Percentiles rank a stretch among this genome's conserved stretches.
These are phyloP conservation scores for Odontothrips loti DNA, from an alignment of 2,888 invertebrate genomes.

Conservation along the genomic window DNA sequence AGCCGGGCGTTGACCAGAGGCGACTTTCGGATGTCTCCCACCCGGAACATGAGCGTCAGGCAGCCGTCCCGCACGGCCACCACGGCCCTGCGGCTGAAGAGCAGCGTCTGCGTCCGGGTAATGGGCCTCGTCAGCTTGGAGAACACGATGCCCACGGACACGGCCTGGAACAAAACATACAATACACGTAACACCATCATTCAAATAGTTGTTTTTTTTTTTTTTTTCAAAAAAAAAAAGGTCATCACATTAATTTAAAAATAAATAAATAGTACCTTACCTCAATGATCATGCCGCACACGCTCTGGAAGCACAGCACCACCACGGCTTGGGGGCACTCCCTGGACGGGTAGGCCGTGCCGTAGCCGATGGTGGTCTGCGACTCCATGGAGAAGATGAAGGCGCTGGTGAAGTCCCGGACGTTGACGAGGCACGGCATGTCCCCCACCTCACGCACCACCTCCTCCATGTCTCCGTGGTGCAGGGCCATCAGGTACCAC, in stretches of 20 bases:
- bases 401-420: not conserved
- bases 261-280: too few relatives aligned
- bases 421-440: not conserved
- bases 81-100: conserved; percentile 51
- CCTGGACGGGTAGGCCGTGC: conserved; percentile 11
- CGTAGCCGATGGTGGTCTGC: conserved; percentile 19
- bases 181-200: too few relatives aligned
- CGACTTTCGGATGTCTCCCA: conserved; percentile 63
- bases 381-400: conserved; percentile 24
- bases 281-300: conserved; percentile 17
- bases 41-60: conserved; percentile 72
- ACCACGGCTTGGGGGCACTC: not conserved
- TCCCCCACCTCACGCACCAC: not conserved
- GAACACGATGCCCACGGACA: conserved; percentile 15
- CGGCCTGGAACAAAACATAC: not conserved
- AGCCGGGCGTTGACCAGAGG: not conserved
- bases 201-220: too few relatives aligned
- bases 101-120: not conserved
- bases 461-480: not conserved
- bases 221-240: too few relatives aligned
- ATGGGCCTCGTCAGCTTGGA: conserved; percentile 10
- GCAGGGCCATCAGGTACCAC: not conserved
- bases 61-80: conserved; percentile 74
- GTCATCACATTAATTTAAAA: too few relatives aligned
- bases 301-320: conserved; percentile 19